Conservation (phyloP, 37 sponge, comb jelly and placozoan species). For the Lycopodina hypogea region DNA sequence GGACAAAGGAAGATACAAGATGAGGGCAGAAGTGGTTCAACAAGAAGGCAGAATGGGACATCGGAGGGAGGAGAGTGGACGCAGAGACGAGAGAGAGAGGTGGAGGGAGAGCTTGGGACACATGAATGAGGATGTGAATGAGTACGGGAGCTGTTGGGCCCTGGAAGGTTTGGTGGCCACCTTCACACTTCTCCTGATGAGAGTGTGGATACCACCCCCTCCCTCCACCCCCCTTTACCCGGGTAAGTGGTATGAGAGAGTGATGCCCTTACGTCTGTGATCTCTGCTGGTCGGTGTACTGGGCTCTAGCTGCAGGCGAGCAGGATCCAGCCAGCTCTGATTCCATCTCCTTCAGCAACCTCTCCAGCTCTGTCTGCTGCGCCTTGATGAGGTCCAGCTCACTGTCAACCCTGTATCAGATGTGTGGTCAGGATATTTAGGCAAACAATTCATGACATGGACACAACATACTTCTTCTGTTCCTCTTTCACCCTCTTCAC, state of each 20-base stretch:
- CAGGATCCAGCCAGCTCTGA: constrained; percentile 15
- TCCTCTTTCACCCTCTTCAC: constrained; percentile 67
- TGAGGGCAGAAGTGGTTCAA: background rate
- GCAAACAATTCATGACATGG: background rate
- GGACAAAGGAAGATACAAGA: constrained; percentile 2
- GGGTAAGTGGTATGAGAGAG: no score
- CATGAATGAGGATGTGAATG: no score
- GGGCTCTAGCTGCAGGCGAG: constrained; percentile 18
- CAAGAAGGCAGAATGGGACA: no score
- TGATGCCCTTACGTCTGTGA: constrained; percentile 59
- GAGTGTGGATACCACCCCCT: no score
- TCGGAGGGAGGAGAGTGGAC: no score
- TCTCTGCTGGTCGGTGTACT: constrained; percentile 87
- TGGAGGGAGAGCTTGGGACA: no score
- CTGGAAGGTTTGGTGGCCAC: no score
- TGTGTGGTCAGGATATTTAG: background rate
- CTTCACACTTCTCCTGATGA: no score
- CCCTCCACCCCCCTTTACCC: background rate
- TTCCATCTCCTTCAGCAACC: constrained; percentile 80
- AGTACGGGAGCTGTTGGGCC: no score
- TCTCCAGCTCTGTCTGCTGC: constrained; percentile 92
- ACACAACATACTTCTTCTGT: constrained; percentile 39
- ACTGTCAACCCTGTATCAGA: constrained; percentile 65
- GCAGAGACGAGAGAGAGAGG: no score
- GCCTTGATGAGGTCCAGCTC: constrained; percentile 92